Evolutionary conservation across 2,888 invertebrate genomes (phyloP), one percentile per base, ranked within the genome.

Genomic region (Eilema caniola): DNA sequence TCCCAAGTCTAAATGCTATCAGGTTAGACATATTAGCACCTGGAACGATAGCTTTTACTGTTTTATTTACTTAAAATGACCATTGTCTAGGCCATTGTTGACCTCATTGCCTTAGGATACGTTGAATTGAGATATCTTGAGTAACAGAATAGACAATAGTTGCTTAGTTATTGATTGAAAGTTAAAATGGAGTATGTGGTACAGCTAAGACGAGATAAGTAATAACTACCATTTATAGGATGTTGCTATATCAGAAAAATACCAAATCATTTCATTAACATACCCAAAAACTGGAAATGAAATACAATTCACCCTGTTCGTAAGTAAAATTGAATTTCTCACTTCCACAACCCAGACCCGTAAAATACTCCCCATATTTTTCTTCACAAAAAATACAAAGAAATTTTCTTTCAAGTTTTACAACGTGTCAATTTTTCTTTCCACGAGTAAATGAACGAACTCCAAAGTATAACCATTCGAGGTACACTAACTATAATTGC

Each of bases 401-500:
- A 61, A 60, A 14, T 74, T 72, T 69, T 62, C 60, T 25, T 8
- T 24, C 25, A 53, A 75, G 64, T 71, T 75, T 71, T 67, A 80
- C 56, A 73, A 71, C 62, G 70, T 82, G 74, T 53, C 66, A 69
- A 67, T 76, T 74, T 80, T 71, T 78, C 70, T 65, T 73, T 31
- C 66, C 37, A 37, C 71, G 62, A 77, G 71, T 69, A 82, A 80
- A 73, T 41, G 72, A 73, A 75, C 80, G 89, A 89, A 85, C 91
- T 85, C 89, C 83, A 80, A 89, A 89, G 90, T 84, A 88, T 87
- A 90, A 86, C 89, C 84, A 85, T 86, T 89, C 80, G 77, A 89
- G 90, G 90, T 86, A 90, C 88, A 90, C 89, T 92, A 92, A 91
- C 92, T 92, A 90, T 94, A 94, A 94, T 94, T 94, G 92, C 93